Base-by-base conservation (phyloP, 2,113 vertebrate genomes). In the Malurus alboscapulatus region DNA sequence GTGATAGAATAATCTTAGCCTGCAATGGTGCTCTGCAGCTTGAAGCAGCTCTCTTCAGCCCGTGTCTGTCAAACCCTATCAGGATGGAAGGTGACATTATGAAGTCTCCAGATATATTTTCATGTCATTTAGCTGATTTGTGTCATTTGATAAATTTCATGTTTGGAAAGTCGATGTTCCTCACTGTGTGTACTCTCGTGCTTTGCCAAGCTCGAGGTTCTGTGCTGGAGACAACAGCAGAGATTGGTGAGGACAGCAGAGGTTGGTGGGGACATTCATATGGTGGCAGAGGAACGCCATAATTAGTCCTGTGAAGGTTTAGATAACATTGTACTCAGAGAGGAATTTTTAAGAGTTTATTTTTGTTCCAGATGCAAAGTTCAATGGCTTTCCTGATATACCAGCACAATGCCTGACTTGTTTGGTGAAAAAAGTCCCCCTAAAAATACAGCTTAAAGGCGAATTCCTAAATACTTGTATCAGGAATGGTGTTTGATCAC, bases 91-190 rank as follows among this genome's bases (percentile, higher is more conserved):
- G 88, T 96, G 93, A 93, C 89, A 77, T 88, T 91, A 48, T 78
- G 91, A 91, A 93, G 91, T 94, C 84, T 84, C n/a, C 66, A 24
- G 74, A 85, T 89, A 40, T 62, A 67, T 94, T 97, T 94, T 88
- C 74, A 69, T 94, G 90, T 91, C 87, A 74, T 90, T 95, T 91
- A 76, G 74, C 72, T 96, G 91, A 95, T 97, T 94, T 94, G 61
- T 92, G 90, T 83, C 67, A 77, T 90, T 94, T 93, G 94, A 96
- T 84, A 92, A 97, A 92, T 96, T 79, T 54, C 66, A 24, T 88
- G 86, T 94, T 97, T 97, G 76, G 79, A 30, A 91, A 90, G 90
- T 90, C 89, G 63, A 1, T 48, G 93, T 59, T 88, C 53, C 90
- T 90, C 82, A 53, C 77, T 6, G 2, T 7, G 78, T 71, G 73